Conservation (phyloP, 2,113 vertebrate genomes). For the Lepus americanus region DNA sequence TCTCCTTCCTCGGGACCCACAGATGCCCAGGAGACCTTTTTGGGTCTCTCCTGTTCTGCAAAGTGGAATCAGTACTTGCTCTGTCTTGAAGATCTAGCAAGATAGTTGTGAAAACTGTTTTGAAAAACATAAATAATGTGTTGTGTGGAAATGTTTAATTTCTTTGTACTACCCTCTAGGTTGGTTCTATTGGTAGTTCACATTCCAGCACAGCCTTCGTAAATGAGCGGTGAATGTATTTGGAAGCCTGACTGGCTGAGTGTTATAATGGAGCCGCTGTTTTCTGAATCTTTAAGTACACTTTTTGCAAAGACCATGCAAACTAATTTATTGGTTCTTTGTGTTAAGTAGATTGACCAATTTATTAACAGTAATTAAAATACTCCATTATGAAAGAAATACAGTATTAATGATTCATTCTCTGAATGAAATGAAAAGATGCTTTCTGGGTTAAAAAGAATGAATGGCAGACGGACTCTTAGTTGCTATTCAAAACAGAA, state of each 20-base stretch:
- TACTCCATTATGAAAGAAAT: slow-evolving; percentile 43
- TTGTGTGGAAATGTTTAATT: slow-evolving; percentile 53
- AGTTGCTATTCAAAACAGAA: slow-evolving; percentile 35
- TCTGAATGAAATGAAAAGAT: slow-evolving; percentile 51
- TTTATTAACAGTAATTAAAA: slow-evolving; percentile 52
- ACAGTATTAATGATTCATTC: slow-evolving; percentile 1
- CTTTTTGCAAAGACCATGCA: slow-evolving; percentile 32
- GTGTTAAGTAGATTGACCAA: background rate
- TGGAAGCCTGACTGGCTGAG: slow-evolving; percentile 24
- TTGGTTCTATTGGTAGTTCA: slow-evolving; percentile 24
- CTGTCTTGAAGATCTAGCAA: background rate
- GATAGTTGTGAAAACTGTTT: background rate
- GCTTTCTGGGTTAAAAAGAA: slow-evolving; percentile 48
- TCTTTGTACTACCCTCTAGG: background rate
- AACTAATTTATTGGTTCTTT: slow-evolving; percentile 1
- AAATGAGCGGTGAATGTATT: slow-evolving; percentile 38
- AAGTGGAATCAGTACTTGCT: slow-evolving; percentile 1
- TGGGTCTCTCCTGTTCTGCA: background rate
- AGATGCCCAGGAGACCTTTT: slow-evolving; percentile 5
- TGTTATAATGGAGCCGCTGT: background rate
- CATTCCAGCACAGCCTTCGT: slow-evolving; percentile 21
- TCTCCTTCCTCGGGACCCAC: background rate
- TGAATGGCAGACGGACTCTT: background rate
- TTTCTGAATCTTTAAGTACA: slow-evolving; percentile 29
- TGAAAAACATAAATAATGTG: background rate